Percentiles rank a stretch among this genome's conserved stretches.
These are phyloP conservation scores for Stichodactyla helianthus DNA, from an alignment of 64 coral and sea anemone genomes.

Conservation along the genomic window DNA sequence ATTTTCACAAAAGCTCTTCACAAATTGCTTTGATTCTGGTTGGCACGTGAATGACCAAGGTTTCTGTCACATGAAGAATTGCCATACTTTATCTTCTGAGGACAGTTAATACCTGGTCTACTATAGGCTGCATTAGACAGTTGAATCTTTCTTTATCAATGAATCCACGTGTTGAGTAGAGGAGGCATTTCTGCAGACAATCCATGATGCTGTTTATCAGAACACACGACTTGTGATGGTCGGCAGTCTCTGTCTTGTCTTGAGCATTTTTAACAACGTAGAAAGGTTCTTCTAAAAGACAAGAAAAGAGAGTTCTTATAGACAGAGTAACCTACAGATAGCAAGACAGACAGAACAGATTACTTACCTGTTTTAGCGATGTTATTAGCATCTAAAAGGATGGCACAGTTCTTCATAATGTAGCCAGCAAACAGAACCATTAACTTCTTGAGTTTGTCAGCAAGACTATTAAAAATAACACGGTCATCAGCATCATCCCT, in stretches of 20 bases:
- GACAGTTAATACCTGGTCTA: slow-evolving; percentile 68
- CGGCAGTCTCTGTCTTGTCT: neutral
- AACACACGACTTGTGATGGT: neutral
- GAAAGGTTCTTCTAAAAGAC: slow-evolving; percentile 53
- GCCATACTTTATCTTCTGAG: too few species aligned
- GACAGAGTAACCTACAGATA: neutral
- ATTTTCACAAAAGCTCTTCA: too few species aligned
- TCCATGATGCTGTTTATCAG: slow-evolving; percentile 70
- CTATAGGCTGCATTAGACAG: slow-evolving; percentile 75
- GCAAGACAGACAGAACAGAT: neutral
- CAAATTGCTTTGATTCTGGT: too few species aligned
- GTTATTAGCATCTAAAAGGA: slow-evolving; percentile 68
- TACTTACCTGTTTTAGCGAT: slow-evolving; percentile 77
- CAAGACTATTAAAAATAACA: slow-evolving; percentile 41
- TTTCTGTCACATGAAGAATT: too few species aligned
- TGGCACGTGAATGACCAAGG: too few species aligned
- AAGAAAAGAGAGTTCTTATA: neutral
- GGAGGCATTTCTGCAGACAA: slow-evolving; percentile 87
- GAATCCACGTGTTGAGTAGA: slow-evolving; percentile 82
- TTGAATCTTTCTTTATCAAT: slow-evolving; percentile 82
- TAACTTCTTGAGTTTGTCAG: slow-evolving; percentile 83
- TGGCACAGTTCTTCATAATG: slow-evolving; percentile 86
- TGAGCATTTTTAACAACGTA: slow-evolving; percentile 10
- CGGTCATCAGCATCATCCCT: neutral
- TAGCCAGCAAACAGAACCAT: slow-evolving; percentile 96